phyloP scores from a whole-genome alignment of 2,113 vertebrate genomes.

The Chroicocephalus ridibundus region DNA sequence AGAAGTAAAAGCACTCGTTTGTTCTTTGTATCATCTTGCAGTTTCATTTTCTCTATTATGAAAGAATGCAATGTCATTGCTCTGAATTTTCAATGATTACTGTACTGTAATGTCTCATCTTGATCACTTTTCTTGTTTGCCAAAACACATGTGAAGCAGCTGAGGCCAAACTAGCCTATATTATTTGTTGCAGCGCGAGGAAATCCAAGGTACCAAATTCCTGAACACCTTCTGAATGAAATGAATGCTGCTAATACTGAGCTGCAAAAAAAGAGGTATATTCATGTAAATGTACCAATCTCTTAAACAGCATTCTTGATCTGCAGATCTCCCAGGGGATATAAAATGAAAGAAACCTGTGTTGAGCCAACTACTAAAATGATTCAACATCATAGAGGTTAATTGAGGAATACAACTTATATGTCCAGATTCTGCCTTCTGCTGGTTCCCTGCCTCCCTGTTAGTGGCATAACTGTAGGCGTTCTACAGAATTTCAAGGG shows the following conservation, averaged over 20 bases:
- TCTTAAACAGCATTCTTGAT: background rate
- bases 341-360: background rate
- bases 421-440: background rate
- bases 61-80: background rate
- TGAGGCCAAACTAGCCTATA: background rate
- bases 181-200: constrained; percentile 78
- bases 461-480: background rate
- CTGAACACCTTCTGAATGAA: constrained; percentile 83
- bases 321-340: background rate
- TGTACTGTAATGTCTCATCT: background rate
- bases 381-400: background rate
- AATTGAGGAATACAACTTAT: background rate
- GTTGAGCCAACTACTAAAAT: background rate
- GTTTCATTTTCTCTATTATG: background rate
- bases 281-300: background rate
- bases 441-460: background rate
- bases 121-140: background rate
- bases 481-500: background rate
- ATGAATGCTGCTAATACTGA: constrained; percentile 82
- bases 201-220: constrained; percentile 86
- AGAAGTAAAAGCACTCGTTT: background rate
- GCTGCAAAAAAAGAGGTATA: constrained; percentile 84
- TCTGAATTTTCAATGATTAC: background rate
- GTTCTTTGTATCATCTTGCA: background rate
- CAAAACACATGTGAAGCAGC: background rate